Percentiles rank a stretch among this genome's conserved stretches.
phyloP scores from a whole-genome alignment of 2,113 vertebrate species.

The Chaetodon auriga region DNA sequence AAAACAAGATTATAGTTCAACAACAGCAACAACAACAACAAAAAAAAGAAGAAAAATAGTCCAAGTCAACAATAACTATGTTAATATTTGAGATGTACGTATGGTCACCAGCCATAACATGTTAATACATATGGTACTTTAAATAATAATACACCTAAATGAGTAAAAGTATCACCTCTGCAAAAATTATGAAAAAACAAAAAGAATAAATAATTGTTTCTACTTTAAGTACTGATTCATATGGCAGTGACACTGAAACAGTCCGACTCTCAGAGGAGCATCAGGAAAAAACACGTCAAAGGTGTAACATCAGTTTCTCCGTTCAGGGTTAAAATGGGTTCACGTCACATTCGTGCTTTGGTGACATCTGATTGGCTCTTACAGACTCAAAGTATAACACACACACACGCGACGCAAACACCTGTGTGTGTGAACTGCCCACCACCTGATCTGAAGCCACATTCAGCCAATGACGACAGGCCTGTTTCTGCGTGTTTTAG shows the following conservation, averaged over 20 bases:
- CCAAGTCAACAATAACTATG: slow-evolving; percentile 74
- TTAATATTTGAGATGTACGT: slow-evolving; percentile 87
- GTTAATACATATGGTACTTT: slow-evolving; percentile 94
- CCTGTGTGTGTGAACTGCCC: slow-evolving; percentile 10
- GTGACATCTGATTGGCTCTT: background rate
- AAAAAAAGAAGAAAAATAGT: slow-evolving; percentile 26
- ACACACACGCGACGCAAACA: background rate
- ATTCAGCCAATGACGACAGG: background rate
- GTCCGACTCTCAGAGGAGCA: slow-evolving; percentile 37
- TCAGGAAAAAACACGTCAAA: background rate
- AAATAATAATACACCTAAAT: slow-evolving; percentile 94
- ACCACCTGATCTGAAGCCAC: slow-evolving; percentile 7
- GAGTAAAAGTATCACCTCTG: slow-evolving; percentile 87
- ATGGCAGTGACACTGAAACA: slow-evolving; percentile 74
- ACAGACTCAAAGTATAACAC: background rate
- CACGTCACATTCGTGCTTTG: slow-evolving; percentile 49
- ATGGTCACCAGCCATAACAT: slow-evolving; percentile 99
- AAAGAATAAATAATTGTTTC: slow-evolving; percentile 94
- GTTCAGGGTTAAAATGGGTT: slow-evolving; percentile 1
- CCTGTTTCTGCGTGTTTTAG: slow-evolving; percentile 37
- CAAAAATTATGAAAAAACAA: slow-evolving; percentile 81
- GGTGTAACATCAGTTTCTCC: background rate
- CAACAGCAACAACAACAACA: slow-evolving; percentile 42
- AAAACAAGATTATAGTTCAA: slow-evolving; percentile 77
- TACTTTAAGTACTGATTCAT: slow-evolving; percentile 82